These are phyloP conservation scores for Dunckerocampus dactyliophorus DNA, from an alignment of 2,113 vertebrate genomes.

Conservation along the genomic window DNA sequence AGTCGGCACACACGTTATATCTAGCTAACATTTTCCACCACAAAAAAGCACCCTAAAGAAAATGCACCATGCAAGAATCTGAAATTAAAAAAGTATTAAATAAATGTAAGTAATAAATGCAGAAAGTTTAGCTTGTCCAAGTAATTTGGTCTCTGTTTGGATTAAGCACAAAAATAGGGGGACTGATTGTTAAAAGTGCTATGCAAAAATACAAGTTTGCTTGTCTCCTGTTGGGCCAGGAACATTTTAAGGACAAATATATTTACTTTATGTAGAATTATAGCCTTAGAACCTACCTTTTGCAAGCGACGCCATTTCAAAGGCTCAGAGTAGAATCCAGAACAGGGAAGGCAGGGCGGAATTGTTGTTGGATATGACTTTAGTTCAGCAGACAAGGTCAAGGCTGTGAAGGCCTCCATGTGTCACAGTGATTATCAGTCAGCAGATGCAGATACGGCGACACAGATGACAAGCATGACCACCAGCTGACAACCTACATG, in stretches of 20 bases:
- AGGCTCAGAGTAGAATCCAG: constrained; percentile 1
- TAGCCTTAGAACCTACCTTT: not conserved
- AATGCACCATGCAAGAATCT: not conserved
- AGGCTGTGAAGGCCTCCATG: constrained; percentile 29
- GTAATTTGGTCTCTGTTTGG: too few relatives aligned
- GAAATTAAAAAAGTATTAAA: not conserved
- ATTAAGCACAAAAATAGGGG: not conserved
- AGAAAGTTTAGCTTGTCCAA: not conserved
- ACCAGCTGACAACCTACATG: constrained; percentile 27
- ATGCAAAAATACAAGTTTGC: too few relatives aligned
- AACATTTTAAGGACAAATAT: too few relatives aligned
- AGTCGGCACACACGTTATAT: not conserved
- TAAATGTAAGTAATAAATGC: not conserved
- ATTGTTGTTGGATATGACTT: constrained; percentile 25
- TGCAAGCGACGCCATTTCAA: not conserved
- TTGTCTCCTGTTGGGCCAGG: too few relatives aligned
- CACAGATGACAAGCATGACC: constrained; percentile 12
- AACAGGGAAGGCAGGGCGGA: constrained; percentile 8
- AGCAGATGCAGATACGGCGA: not conserved
- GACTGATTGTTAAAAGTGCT: not conserved
- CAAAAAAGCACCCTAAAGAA: not conserved
- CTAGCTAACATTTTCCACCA: not conserved
- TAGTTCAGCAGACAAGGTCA: constrained; percentile 45
- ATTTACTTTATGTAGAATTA: too few relatives aligned
- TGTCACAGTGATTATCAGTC: constrained; percentile 58